Evolutionary conservation across 2,888 invertebrate species (phyloP).

Genomic region (Lepas anatifera): DNA sequence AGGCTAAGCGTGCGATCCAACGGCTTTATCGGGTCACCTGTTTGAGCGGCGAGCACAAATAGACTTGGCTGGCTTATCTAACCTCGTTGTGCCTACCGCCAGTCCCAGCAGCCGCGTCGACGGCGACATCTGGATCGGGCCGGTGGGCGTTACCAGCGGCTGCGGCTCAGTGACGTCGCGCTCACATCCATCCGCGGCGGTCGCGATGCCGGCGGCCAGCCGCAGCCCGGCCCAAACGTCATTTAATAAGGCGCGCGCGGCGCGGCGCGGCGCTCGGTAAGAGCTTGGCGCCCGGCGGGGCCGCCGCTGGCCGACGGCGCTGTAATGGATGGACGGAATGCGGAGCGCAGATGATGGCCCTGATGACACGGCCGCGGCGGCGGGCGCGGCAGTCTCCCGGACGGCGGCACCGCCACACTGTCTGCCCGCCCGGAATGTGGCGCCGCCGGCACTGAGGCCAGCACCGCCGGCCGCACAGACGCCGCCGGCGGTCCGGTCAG

Average conservation of each 20-base stretch:
- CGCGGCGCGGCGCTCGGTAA: not conserved
- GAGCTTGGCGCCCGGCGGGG: not conserved
- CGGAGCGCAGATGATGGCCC: not conserved
- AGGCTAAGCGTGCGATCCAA: no score
- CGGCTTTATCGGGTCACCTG: no score
- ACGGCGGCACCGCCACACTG: not conserved
- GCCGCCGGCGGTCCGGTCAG: not conserved
- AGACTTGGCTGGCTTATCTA: no score
- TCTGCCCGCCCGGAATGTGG: not conserved
- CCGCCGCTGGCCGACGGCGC: not conserved
- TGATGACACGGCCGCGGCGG: not conserved
- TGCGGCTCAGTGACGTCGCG: not conserved
- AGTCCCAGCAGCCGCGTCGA: no score
- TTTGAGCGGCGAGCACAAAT: no score
- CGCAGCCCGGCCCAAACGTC: not conserved
- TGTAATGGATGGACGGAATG: conserved; percentile 4
- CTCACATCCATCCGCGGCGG: not conserved
- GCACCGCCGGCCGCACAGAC: not conserved
- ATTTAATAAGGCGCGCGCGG: not conserved
- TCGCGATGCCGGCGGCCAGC: not conserved
- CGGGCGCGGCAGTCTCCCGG: no score
- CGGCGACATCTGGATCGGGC: no score
- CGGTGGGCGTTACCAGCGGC: not conserved
- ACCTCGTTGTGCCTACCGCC: no score
- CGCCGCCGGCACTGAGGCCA: not conserved